Conservation (phyloP, 2,797 vertebrate genomes). For the Stomatorhinus walkeri region DNA sequence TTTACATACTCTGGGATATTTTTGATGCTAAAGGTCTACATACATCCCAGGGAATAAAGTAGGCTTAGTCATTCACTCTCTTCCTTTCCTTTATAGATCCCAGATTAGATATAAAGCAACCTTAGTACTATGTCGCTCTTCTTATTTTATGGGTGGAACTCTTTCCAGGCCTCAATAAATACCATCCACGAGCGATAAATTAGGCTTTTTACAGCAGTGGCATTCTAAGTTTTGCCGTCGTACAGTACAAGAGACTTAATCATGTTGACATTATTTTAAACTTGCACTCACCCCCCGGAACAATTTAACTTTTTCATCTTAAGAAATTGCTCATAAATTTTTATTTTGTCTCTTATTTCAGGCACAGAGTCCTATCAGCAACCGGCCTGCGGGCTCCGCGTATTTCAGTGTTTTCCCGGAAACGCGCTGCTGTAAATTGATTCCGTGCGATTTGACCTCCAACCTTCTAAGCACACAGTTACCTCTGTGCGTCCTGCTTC, state of each 20-base stretch:
- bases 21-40: constrained; percentile 4
- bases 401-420: neutral
- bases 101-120: constrained; percentile 11
- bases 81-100: constrained; percentile 8
- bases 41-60: constrained; percentile 3
- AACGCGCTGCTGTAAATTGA: neutral
- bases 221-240: neutral
- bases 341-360: constrained; percentile 7
- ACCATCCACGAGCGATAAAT: neutral
- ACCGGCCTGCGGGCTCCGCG: neutral
- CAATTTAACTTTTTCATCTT: constrained; percentile 7
- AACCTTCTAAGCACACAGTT: constrained; percentile 16
- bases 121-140: neutral
- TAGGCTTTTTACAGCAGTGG: neutral
- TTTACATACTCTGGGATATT: constrained; percentile 15
- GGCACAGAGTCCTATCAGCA: neutral
- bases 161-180: constrained; percentile 13
- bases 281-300: neutral
- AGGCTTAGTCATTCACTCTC: neutral
- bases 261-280: constrained; percentile 9
- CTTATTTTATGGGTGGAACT: neutral
- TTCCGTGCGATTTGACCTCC: constrained; percentile 1
- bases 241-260: neutral
- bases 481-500: neutral
- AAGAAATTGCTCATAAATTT: constrained; percentile 9